Evolutionary conservation across 2,888 invertebrate genomes (phyloP), one percentile per base, ranked within the genome.

Genomic region (Flexamia atlantica): DNA sequence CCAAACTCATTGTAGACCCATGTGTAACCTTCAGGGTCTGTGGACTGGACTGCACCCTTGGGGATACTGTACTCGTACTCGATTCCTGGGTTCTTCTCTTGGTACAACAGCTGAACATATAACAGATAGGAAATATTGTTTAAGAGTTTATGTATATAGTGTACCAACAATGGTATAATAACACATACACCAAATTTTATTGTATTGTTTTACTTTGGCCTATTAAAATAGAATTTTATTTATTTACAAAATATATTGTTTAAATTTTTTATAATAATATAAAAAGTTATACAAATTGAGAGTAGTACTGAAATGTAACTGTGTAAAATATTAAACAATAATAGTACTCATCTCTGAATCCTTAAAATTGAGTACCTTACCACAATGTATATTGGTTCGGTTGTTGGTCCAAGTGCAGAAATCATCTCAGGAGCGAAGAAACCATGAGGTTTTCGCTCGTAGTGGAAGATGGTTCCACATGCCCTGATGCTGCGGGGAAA

Each of bases 31-130:
- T 96, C 95, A 0, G 93, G 92, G 87, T 94, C 93, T 0, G 92
- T 91, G 36, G 92, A 93, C 0, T 93, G 93, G 4, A 89, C 88
- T 25, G 94, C 90, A 32, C 93, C 93, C 79, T 94, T 93, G 0
- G 97, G 97, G 46, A 98, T 92, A 88, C 97, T 97, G 91, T 98
- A 98, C 89, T 98, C 97, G 90, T 97, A 98, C 84, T 94, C 91
- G 9, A 98, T 94, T 9, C 97, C 97, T 0, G 97, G 95, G 89
- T 97, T 97, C 28, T 92, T 92, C 88, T 95, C 96, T 91, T 97
- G 96, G 87, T 95, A 95, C 76, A 97, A 90, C 85, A 98, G 91
- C 96, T 96, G 85, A 89, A 90, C 87, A 84, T 23, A 46, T 46
- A 14, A 9, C 46, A 46, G 12, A 46, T 36, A 9, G 9, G 9